Base-by-base conservation (phyloP, 1,140 invertebrate species). In the Papilio dardanus region DNA sequence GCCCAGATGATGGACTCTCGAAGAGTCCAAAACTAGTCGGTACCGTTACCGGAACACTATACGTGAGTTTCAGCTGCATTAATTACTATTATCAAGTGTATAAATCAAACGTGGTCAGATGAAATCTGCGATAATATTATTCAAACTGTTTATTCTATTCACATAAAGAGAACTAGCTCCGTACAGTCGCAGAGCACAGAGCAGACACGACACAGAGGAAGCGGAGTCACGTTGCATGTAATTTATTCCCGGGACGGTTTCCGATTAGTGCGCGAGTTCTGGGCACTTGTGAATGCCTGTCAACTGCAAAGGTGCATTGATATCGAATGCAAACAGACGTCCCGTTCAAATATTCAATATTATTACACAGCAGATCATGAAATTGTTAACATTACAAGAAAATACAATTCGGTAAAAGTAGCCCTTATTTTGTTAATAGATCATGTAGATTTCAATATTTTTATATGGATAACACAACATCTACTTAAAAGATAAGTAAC, bases 151-250 rank as follows among this genome's bases (percentile, higher is more conserved):
- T 19, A 54, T 54, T 54, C 50, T 21, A 21, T 24, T 24, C 50
- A 10, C 21, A 54, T 54, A 28, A 62, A 62, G 24, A 62, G 30
- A 28, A 62, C 24, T 62, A 30, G 14, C 21, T 62, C 12, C 10
- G 21, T 62, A 28, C 21, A 62, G 10, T 62, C 10, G 10, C 54
- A 28, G 14, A 62, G 21, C 21, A 21, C 2, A 24, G 54, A 58
- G 10, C 54, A 58, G 21, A 58, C 54, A 62, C 19, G 16, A 24
- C 10, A 19, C n/a, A 46, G 21, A 28, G 54, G 21, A 28, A 62
- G 24, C 54, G 54, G 54, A 62, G 21, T 62, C 54, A 62, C 54
- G 54, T 62, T 62, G 54, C 54, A 54, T 24, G 21, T 54, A 62
- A 62, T 28, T 62, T 28, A 62, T 62, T 62, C 21, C 28, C 54